Evolutionary conservation across 2,797 vertebrate genomes (phyloP).

Genomic region (Poecile montanus): DNA sequence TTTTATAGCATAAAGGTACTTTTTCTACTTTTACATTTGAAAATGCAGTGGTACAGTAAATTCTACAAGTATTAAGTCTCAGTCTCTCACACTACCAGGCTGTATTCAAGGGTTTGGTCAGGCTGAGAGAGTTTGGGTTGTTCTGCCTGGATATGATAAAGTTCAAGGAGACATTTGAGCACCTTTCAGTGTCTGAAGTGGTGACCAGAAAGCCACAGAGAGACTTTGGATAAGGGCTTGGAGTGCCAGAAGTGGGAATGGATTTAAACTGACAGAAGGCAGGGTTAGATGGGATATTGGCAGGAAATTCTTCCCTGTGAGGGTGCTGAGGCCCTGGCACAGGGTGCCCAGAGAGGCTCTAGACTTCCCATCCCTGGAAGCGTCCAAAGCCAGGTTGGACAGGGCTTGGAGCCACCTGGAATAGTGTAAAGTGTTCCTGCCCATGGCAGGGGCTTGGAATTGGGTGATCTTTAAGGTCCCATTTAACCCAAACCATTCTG

Average conservation of each 20-base stretch:
- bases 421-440: rapidly evolving
- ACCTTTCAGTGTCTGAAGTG: neutral
- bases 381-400: neutral
- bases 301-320: neutral
- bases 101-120: neutral
- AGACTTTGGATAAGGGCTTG: neutral
- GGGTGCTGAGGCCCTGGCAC: neutral
- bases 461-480: neutral
- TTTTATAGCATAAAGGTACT: neutral
- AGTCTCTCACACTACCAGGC: neutral
- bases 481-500: neutral
- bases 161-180: neutral
- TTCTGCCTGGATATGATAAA: neutral
- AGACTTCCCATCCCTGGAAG: neutral
- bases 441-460: too few relatives aligned
- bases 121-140: neutral
- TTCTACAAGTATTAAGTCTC: neutral
- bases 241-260: neutral
- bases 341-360: neutral
- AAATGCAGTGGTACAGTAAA: neutral
- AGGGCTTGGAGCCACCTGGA: rapidly evolving
- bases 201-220: neutral
- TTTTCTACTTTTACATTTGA: neutral
- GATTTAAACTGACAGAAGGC: neutral
- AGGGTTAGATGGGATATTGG: rapidly evolving